Evolutionary conservation across 2,888 invertebrate genomes (phyloP).

Genomic region (Mesorhabditis sp.): DNA sequence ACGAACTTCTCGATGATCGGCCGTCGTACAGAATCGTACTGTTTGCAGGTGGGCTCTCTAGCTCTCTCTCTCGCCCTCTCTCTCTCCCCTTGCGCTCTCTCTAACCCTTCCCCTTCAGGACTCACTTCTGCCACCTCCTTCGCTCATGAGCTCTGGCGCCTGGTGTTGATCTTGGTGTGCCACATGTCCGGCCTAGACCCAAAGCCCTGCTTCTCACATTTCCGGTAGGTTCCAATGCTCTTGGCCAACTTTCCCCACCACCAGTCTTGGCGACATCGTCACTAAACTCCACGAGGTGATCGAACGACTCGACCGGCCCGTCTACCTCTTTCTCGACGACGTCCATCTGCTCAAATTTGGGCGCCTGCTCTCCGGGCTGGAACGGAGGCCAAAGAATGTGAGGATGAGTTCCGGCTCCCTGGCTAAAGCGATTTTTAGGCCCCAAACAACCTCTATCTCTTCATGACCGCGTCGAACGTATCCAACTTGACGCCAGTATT

Average conservation of each 20-base stretch:
- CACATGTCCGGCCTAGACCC: conserved; percentile 19
- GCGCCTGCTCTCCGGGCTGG: conserved; percentile 33
- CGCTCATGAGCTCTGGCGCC: conserved; percentile 50
- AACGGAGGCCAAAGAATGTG: conserved; percentile 16
- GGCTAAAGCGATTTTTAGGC: conserved; percentile 16
- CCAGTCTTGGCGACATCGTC: neutral
- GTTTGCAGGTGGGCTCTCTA: neutral
- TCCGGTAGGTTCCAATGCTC: conserved; percentile 9
- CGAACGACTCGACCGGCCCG: conserved; percentile 31
- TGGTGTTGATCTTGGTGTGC: conserved; percentile 26
- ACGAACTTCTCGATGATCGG: conserved; percentile 10
- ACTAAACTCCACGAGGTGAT: conserved; percentile 10
- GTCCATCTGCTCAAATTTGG: conserved; percentile 48
- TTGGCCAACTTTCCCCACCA: neutral
- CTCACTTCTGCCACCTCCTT: conserved; percentile 45
- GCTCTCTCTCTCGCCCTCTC: no score
- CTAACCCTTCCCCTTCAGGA: neutral
- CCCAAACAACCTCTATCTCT: conserved; percentile 26
- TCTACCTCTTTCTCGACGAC: conserved; percentile 55
- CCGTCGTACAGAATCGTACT: neutral
- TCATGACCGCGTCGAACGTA: conserved; percentile 30
- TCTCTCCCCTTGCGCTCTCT: no score
- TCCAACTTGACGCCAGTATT: conserved; percentile 31
- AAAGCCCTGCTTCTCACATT: conserved; percentile 8
- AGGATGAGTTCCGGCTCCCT: neutral